Base-by-base conservation (phyloP, 2,888 invertebrate species). In the Chalcis sispes region DNA sequence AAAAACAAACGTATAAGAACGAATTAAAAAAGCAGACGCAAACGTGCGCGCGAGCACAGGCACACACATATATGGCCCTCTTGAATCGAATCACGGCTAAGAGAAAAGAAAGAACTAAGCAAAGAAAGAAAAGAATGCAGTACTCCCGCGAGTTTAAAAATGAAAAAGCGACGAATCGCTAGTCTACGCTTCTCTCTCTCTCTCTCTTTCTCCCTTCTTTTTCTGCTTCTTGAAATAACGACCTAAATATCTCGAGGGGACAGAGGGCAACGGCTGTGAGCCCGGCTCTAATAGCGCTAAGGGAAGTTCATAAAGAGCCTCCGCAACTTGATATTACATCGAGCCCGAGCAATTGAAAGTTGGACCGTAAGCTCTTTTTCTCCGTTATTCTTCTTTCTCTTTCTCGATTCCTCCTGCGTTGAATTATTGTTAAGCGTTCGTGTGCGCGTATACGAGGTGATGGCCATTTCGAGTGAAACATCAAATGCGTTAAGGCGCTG, bases 221-320 rank as follows among this genome's bases (percentile, higher is more conserved):
- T 23, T 5, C 27, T 13, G 25, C 70, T 72, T 46, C 29, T 32
- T 27, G 36, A 64, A 72, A 56, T 64, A 72, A 56, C 56, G 64
- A 72, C 56, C 72, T 72, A 56, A 72, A 72, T 56, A 64, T 23
- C 64, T 64, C 46, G 32, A 56, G 32, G 64, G 48, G 13, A 32
- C 64, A 13, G 42, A 58, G 62, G 46, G 23, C 61, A 69, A 64
- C 71, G 52, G 64, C n/a, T n/a, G n/a, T n/a, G n/a, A n/a, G n/a
- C n/a, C n/a, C n/a, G n/a, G n/a, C n/a, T n/a, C n/a, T n/a, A 79
- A 77, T 70, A 69, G 62, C 72, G 79, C 77, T 74, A 75, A 73
- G 64, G 70, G 74, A 80, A 74, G 75, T 73, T 48, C 66, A 52
- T 73, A 74, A 77, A 80, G 77, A 73, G 48, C 50, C 25, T 18